Evolutionary conservation across 2,888 invertebrate genomes (phyloP), one percentile per base, ranked within the genome.

Genomic region (Magallana nippona): DNA sequence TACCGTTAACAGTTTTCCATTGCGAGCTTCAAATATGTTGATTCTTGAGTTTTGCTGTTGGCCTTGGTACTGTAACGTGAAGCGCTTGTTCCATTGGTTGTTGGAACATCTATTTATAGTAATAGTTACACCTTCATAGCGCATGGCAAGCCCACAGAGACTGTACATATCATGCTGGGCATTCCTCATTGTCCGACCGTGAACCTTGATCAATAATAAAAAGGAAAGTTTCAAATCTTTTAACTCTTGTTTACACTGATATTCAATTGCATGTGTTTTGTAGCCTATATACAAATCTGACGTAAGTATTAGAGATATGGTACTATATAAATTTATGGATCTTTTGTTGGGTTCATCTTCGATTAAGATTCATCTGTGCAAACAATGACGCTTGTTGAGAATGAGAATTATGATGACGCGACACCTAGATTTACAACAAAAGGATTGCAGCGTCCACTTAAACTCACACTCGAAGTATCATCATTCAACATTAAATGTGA

Each of bases 111-210:
- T 87, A 83, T 89, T 89, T 0, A 90, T 78, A 8, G 84, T 79
- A n/a, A 89, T 79, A 55, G 85, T 84, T 55, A 86, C 87, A 32
- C 84, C 83, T 13, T 44, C 19, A 57, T 88, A 87, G 27, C 86
- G 78, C 11, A 87, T 78, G 17, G 86, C 87, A 55, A 89, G 81
- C 44, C 90, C 90, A 81, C 90, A 90, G 17, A 87, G 79, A 83
- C 90, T 89, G 57, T 83, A 84, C 11, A 83, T 71, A 58, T 17
- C 44, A 60, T 58, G 27, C 11, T 56, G 44, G 2, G 58, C 44
- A 44, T 58, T 57, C 60, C 13, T 57, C 55, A 55, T 56, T 55
- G 57, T 57, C 8, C 56, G 56, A 11, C 19, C 17, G 19, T 56
- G 55, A 10, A 79, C 5, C 79, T 56, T 27, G 55, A 44, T 32